Percentiles rank a stretch among this genome's conserved stretches.
phyloP scores from a whole-genome alignment of 2,797 vertebrate species.

The Typhlichthys subterraneus region DNA sequence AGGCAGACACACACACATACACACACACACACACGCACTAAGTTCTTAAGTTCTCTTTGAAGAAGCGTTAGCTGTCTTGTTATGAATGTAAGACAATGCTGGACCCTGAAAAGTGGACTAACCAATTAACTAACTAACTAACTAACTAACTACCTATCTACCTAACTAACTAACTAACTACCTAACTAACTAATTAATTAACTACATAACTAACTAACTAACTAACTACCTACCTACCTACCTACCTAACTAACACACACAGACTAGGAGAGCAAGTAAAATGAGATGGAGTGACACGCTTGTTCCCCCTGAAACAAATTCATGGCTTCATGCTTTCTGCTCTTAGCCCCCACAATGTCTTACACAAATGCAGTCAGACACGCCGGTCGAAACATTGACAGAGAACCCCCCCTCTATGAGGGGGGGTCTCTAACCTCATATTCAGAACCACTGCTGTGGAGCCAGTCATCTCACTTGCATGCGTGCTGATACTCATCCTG shows the following conservation, averaged over 20 bases:
- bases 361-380: neutral
- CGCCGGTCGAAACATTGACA: conserved; percentile 28
- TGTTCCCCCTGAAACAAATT: no score
- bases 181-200: neutral
- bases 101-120: neutral
- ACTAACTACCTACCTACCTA: no score
- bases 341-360: neutral
- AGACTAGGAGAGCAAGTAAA: no score
- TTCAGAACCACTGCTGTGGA: conserved; percentile 51
- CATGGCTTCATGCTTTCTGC: neutral
- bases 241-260: no score
- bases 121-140: no score
- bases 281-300: no score
- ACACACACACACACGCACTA: conserved; percentile 30
- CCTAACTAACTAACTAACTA: neutral
- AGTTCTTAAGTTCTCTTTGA: conserved; percentile 68
- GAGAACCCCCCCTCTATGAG: no score
- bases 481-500: conserved; percentile 54
- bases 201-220: no score
- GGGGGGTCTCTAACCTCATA: no score
- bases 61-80: conserved; percentile 41
- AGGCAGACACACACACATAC: conserved; percentile 38
- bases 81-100: no score
- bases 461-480: conserved; percentile 65
- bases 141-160: no score